Conservation (phyloP, 2,113 vertebrate species). For the Ginglymostoma cirratum region DNA sequence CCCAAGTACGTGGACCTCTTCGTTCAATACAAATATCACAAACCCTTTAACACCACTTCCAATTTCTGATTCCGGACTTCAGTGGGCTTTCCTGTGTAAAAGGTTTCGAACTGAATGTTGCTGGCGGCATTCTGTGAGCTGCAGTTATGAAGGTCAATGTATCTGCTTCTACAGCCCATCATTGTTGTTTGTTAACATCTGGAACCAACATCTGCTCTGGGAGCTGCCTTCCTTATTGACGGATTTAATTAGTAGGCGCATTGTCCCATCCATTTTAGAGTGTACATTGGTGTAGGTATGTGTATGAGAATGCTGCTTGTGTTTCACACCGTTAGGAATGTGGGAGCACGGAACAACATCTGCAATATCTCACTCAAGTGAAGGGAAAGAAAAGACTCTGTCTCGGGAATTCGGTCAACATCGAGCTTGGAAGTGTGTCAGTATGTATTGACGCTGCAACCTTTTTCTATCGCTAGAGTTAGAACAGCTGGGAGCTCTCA, state of each 20-base stretch:
- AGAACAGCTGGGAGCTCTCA: neutral
- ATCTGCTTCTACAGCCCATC: neutral
- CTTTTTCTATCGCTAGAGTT: neutral
- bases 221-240: neutral
- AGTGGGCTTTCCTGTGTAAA: neutral
- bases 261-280: neutral
- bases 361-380: neutral
- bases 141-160: neutral
- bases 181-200: neutral
- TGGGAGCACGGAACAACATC: neutral
- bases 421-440: constrained; percentile 4
- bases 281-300: neutral
- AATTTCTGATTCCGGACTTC: neutral
- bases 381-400: neutral
- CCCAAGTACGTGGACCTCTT: neutral
- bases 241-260: neutral
- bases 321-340: neutral
- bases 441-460: neutral
- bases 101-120: neutral
- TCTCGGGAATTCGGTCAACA: neutral
- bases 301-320: neutral
- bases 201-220: constrained; percentile 10
- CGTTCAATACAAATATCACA: neutral
- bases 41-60: neutral
- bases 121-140: neutral